Conservation (phyloP, 2,113 vertebrate genomes). For the Ariopsis seemanni region DNA sequence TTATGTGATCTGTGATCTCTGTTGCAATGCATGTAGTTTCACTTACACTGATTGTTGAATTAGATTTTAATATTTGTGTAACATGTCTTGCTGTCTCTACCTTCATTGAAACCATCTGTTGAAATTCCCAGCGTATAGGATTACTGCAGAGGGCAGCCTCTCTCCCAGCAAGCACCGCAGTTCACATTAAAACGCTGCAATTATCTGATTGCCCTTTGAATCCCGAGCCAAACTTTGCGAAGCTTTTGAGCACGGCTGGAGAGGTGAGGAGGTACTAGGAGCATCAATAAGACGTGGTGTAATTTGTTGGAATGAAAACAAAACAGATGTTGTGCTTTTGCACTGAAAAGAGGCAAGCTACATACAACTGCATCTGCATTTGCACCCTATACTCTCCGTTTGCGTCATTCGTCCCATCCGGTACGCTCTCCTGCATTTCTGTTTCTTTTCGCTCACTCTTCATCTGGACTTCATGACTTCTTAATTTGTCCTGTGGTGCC, state of each 20-base stretch:
- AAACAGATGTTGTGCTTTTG: background rate
- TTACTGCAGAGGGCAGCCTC: constrained; percentile 67
- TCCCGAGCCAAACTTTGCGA: constrained; percentile 69
- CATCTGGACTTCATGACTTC: constrained; percentile 18
- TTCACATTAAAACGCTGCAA: constrained; percentile 72
- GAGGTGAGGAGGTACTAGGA: constrained; percentile 60
- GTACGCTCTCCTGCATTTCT: background rate
- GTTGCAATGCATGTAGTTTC: constrained; percentile 32
- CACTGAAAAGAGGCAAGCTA: constrained; percentile 3
- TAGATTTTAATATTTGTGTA: constrained; percentile 61
- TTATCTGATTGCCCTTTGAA: constrained; percentile 77
- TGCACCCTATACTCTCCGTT: background rate
- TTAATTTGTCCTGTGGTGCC: constrained; percentile 30
- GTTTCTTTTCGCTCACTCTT: constrained; percentile 31
- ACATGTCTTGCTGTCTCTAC: constrained; percentile 43
- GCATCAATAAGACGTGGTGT: constrained; percentile 9
- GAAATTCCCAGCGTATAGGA: constrained; percentile 71
- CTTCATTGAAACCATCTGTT: constrained; percentile 69
- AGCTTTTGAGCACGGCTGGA: constrained; percentile 64
- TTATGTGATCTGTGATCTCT: background rate
- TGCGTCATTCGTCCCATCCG: background rate
- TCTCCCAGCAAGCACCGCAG: constrained; percentile 70
- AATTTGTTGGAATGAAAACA: constrained; percentile 43
- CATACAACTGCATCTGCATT: background rate
- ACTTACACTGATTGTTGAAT: constrained; percentile 52